These are phyloP conservation scores for Andinoacara biseriatus DNA, from an alignment of 2,113 vertebrate species.

Conservation along the genomic window DNA sequence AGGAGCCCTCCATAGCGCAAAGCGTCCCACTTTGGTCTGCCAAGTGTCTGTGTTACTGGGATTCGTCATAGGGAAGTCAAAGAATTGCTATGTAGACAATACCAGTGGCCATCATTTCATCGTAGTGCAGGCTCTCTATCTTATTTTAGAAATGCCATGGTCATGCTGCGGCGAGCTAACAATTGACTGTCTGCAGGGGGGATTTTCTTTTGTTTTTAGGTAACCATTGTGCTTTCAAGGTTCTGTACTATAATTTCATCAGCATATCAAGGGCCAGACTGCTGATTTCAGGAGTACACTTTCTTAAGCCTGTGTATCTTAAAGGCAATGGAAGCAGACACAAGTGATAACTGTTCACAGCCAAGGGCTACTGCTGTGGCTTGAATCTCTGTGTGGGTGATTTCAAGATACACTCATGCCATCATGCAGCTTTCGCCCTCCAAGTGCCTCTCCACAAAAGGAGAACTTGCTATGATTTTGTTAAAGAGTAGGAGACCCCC, in stretches of 20 bases:
- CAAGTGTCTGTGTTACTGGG: constrained; percentile 75
- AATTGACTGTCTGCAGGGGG: constrained; percentile 60
- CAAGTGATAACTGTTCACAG: constrained; percentile 70
- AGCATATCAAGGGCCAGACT: constrained; percentile 32
- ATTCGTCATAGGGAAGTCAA: constrained; percentile 80
- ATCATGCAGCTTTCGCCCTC: constrained; percentile 48
- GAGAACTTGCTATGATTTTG: constrained; percentile 48
- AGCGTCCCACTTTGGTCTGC: constrained; percentile 72
- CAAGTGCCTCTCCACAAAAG: constrained; percentile 47
- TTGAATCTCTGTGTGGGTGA: constrained; percentile 55
- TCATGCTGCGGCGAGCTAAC: constrained; percentile 61
- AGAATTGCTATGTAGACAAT: constrained; percentile 75
- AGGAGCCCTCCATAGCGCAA: constrained; percentile 59
- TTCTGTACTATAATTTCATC: constrained; percentile 46
- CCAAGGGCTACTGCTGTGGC: constrained; percentile 59
- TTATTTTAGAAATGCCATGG: constrained; percentile 72
- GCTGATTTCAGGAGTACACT: constrained; percentile 51
- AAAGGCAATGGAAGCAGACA: constrained; percentile 53
- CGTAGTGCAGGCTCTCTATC: constrained; percentile 61
- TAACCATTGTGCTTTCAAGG: constrained; percentile 58
- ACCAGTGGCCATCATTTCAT: constrained; percentile 68
- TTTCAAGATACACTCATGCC: constrained; percentile 61
- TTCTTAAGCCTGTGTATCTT: constrained; percentile 59
- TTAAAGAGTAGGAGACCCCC: not conserved
- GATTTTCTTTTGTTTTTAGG: constrained; percentile 48